Base-by-base conservation (phyloP, 2,113 vertebrate species). In the Crotalus viridis region DNA sequence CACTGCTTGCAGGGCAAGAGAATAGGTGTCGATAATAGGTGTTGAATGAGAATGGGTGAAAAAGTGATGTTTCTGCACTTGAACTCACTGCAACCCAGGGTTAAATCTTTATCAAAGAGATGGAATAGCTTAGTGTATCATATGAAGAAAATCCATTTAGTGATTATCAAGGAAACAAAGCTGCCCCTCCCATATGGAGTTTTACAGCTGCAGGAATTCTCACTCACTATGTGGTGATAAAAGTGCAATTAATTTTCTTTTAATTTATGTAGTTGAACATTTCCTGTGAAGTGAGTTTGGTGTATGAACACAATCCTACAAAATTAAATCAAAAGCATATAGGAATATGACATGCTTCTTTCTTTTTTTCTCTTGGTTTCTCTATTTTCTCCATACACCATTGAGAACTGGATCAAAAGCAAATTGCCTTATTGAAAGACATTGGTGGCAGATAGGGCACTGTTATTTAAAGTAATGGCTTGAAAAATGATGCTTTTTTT, bases 391-490 rank as follows among this genome's bases (percentile, higher is more conserved):
- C 17, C 46, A 5, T 85, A 64, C 9, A 3, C 9, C 10, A 33
- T 1, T 22, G 4, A 85, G 17, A 85, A 22, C 10, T 33, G 10
- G 10, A 57, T 39, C 46, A 91, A 54, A 69, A 69, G 64, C 3
- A 48, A 17, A 33, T 2, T 69, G 26, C 9, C 10, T 39, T 61
- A 22, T 52, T 57, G 26, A 39, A 39, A 56, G n/a, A 52, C 17
- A 12, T 48, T 43, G 87, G 43, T 22, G 61, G 48, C 13, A 26
- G 8, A 48, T 17, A 64, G 21, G 28, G 46, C 26, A 9, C 22
- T 61, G 74, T 90, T 33, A 3, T 52, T 90, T 51, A 89, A 93
- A 81, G 46, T 56, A 87, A 57, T 24, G 6, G 59, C 94, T 93
- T 95, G 56, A 57, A 85, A 85, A 28, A 28, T 85, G 15, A 24